Evolutionary conservation across 1,140 invertebrate genomes (phyloP).

Genomic region (Drosophila asahinai): DNA sequence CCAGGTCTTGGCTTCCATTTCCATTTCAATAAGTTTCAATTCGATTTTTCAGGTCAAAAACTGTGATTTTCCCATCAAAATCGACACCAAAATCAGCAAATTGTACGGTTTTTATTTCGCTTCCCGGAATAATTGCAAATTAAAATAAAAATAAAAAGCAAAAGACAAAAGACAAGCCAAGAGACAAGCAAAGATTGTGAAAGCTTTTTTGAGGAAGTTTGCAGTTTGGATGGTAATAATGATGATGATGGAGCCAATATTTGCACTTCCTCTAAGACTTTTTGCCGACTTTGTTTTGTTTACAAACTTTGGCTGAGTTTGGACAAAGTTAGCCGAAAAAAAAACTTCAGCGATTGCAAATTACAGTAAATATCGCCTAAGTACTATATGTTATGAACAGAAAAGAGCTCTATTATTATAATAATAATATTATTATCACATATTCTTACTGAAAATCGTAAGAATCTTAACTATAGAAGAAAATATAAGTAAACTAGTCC

Average conservation of each 20-base stretch:
- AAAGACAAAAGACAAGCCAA: constrained; percentile 1
- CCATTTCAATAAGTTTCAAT: constrained; percentile 1
- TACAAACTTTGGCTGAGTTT: constrained; percentile 9
- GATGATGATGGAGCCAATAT: constrained; percentile 58
- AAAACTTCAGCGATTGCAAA: not conserved
- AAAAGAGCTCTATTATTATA: not conserved
- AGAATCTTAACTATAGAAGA: not conserved
- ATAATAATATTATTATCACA: not conserved
- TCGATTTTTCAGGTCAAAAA: constrained; percentile 14
- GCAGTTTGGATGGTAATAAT: constrained; percentile 24
- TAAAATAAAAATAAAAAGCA: constrained; percentile 22
- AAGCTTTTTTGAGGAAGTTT: constrained; percentile 71
- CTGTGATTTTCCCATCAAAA: constrained; percentile 10
- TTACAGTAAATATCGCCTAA: not conserved
- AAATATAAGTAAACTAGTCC: not conserved
- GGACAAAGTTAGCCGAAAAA: constrained; percentile 11
- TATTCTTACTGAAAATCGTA: not conserved
- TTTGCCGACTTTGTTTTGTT: constrained; percentile 42
- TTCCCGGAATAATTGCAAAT: constrained; percentile 44
- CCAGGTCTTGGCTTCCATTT: constrained; percentile 15
- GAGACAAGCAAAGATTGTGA: constrained; percentile 34
- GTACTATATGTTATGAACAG: no score
- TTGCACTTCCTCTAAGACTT: constrained; percentile 70
- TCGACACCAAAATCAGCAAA: not conserved
- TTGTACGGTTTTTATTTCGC: constrained; percentile 1